Base-by-base conservation (phyloP, 1,140 invertebrate genomes). In the Pseudomyrmex concolor region DNA sequence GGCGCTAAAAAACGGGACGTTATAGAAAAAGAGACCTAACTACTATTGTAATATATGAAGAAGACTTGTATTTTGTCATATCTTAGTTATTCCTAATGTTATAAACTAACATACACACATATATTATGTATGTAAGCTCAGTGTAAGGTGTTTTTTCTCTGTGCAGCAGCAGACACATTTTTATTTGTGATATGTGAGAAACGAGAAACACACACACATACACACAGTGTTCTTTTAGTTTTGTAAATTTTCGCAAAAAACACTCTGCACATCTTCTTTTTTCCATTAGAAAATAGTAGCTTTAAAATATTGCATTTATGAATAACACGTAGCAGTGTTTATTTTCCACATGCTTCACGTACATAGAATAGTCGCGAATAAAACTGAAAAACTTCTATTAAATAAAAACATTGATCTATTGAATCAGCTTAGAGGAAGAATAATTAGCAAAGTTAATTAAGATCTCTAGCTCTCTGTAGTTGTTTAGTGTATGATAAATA, bases 401-500 rank as follows among this genome's bases (percentile, higher is more conserved):
- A 19, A 45, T 70, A 55, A 67, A 34, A 59, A 15, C 70, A 12
- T 34, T 43, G 34, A 34, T 57, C 64, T 68, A 78, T 71, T 71
- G 50, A 80, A 80, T 71, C 76, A 54, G 64, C 48, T 80, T 34
- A 34, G 34, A 34, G 34, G 0, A 7, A 34, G 68, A 54, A 78
- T 70, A 80, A 80, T 57, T 78, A 71, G 66, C 71, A 22, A 80
- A 71, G 54, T 34, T 80, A 80, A 17, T 88, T 80, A 84, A 83
- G 84, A 45, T 34, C 54, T 34, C 25, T 66, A 89, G 62, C 77
- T 81, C 57, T 64, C 68, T 67, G 71, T 85, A 89, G 84, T 76
- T 78, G 54, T 60, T 70, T 89, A 89, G 74, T 48, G 72, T 66
- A 74, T 84, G 76, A 72, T 88, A 83, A 51, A 73, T 74, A 84